Conservation (phyloP, 2,888 invertebrate species). For the Drosophila sordidula region DNA sequence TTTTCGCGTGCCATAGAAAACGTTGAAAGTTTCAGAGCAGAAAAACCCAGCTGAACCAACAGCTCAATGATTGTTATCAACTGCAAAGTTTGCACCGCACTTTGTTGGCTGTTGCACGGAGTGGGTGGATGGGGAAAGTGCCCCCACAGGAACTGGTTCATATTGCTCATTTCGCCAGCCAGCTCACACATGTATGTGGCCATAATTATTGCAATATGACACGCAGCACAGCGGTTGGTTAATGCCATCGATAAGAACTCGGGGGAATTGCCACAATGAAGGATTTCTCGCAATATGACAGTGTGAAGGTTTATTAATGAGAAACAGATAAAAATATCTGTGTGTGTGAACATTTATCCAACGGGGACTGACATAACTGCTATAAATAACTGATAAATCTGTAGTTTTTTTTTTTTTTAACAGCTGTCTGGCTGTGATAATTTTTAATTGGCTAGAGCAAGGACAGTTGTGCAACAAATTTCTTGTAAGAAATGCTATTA, state of each 20-base stretch:
- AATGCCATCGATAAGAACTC: conserved; percentile 57
- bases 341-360: conserved; percentile 1
- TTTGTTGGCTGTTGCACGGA: conserved; percentile 26
- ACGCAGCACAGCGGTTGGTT: conserved; percentile 47
- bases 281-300: conserved; percentile 19
- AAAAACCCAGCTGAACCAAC: conserved; percentile 13
- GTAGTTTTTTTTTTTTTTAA: conserved; percentile 5
- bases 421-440: conserved; percentile 18
- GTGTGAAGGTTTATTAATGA: conserved; percentile 22
- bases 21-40: conserved; percentile 33
- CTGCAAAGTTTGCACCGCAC: conserved; percentile 66
- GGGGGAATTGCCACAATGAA: conserved; percentile 46
- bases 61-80: conserved; percentile 71
- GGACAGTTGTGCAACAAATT: background rate
- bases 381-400: conserved; percentile 50
- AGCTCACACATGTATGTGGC: conserved; percentile 69
- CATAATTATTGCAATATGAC: conserved; percentile 74
- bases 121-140: background rate
- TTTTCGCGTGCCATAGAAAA: conserved; percentile 55
- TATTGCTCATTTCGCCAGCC: conserved; percentile 63
- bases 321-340: background rate
- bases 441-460: conserved; percentile 3
- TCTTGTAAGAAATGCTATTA: too few relatives aligned
- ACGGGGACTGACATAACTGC: conserved; percentile 1
- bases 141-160: conserved; percentile 20